Evolutionary conservation across 2,797 vertebrate species (phyloP).

Genomic region (Alfaro cultratus): DNA sequence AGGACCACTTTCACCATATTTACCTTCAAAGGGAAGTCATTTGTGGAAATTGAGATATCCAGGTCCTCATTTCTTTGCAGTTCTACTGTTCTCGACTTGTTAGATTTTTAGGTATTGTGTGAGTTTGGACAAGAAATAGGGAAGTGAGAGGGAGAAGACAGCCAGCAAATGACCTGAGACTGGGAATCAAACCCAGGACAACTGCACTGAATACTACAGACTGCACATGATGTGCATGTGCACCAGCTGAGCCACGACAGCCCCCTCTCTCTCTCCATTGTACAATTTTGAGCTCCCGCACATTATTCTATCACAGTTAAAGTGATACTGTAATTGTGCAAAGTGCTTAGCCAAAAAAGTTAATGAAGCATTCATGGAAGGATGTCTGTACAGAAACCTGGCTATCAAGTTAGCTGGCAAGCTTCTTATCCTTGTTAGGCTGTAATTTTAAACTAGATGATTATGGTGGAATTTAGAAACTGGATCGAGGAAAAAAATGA

Average conservation of each 20-base stretch:
- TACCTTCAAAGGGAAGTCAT: too few relatives aligned
- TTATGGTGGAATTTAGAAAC: constrained; percentile 33
- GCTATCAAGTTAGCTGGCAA: constrained; percentile 51
- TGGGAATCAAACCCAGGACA: too few relatives aligned
- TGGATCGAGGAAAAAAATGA: constrained; percentile 7
- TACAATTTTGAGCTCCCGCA: background rate
- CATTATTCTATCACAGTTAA: constrained; percentile 23
- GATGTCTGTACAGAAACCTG: constrained; percentile 41
- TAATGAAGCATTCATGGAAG: constrained; percentile 22
- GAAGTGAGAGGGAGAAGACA: too few relatives aligned
- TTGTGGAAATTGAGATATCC: too few relatives aligned
- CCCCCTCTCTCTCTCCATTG: background rate
- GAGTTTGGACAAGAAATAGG: too few relatives aligned
- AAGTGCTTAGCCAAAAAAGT: constrained; percentile 6
- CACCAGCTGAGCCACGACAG: background rate
- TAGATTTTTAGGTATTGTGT: too few relatives aligned
- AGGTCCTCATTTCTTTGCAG: too few relatives aligned
- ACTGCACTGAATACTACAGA: background rate
- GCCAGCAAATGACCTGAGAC: too few relatives aligned
- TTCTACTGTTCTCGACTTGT: too few relatives aligned
- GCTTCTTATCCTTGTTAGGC: constrained; percentile 32
- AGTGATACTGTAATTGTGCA: constrained; percentile 5
- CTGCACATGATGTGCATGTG: background rate
- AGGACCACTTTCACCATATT: too few relatives aligned
- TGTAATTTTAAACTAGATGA: constrained; percentile 52